Base-by-base conservation (phyloP, 2,797 vertebrate genomes). In the Percopsis omiscomaycus region DNA sequence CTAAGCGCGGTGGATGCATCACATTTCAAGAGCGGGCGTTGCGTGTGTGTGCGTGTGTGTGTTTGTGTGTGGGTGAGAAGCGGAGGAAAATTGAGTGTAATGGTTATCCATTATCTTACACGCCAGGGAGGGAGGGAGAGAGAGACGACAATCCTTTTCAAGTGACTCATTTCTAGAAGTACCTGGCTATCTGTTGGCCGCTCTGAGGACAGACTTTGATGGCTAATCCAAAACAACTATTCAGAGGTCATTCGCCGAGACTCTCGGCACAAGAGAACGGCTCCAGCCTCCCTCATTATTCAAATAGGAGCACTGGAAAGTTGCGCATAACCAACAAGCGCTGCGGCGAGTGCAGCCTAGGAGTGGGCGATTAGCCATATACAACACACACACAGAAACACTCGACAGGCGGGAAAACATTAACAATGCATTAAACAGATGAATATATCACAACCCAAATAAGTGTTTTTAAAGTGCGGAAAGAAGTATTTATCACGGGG, bases 71-170 rank as follows among this genome's bases (percentile, higher is more conserved):
- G 45, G 12, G 46, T 10, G 45, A 5, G n/a, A 12, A 30, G 37
- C 51, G 27, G 84, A 84, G 86, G 84, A 85, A 84, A 86, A 88
- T 86, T 84, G 81, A 89, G 84, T 89, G 84, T 90, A 90, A 91
- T 89, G 82, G 89, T 89, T 90, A 88, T 88, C 90, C 90, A 92
- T 92, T 92, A 92, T 90, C 91, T 91, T 89, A 88, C 88, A 87
- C 78, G 66, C 53, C 57, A 67, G 80, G 78, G 46, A n/a, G 11
- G 11, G 80, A 77, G 74, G 66, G 81, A 81, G 32, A 37, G 32
- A 37, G 80, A 77, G 76, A 85, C 85, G 73, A 88, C 90, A 85
- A 91, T 92, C 89, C 86, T 90, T 91, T 90, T 92, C 89, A 89
- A 92, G 91, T 91, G 90, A 91, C 80, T 90, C 91, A 91, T 92